Evolutionary conservation across 2,888 invertebrate species (phyloP), one percentile per base, ranked within the genome.

Genomic region (Carcina quercana): DNA sequence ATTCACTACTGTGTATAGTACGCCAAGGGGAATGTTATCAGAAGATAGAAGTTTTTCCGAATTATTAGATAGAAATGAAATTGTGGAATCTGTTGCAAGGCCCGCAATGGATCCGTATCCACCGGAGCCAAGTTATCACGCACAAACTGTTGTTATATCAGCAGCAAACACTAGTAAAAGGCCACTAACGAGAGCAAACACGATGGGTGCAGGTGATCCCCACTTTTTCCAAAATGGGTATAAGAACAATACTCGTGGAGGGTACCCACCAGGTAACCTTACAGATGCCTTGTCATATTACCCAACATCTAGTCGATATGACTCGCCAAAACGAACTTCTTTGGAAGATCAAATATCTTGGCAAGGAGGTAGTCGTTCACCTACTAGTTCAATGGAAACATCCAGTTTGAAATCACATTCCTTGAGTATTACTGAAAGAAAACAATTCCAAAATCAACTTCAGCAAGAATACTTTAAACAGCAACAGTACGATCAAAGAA

Each of bases 231-330:
- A 55, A 86, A 89, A 90, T 51, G 90, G 91, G 31, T 90, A 89
- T 54, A 91, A 90, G 71, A 76, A 80, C 22, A 85, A 86, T 1
- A 85, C 87, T 68, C 85, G 91, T 34, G 83, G 88, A 17, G 89
- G 88, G 74, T 91, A 90, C 53, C 91, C 91, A 22, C 87, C 89
- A 1, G 89, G 91, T 3, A 88, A 87, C 59, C 86, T 94, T 13
- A 94, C 92, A 0, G 94, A 94, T 61, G 92, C 93, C 8, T 73
- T 94, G 5, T 91, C 91, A 1, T 94, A 93, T 50, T 94, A 94
- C 65, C 94, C 94, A 1, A 91, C 91, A 1, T 90, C 89, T 19
- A 87, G 85, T 30, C 70, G 88, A 42, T 88, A 88, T 46, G 88
- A 88, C 29, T 75, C 82, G 17, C 75, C 82, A 20, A 84, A 85